A percentile compares a stretch with the other conserved stretches of the same genome.
phyloP scores from a whole-genome alignment of 2,888 invertebrate genomes.

The Drosophila borealis region DNA sequence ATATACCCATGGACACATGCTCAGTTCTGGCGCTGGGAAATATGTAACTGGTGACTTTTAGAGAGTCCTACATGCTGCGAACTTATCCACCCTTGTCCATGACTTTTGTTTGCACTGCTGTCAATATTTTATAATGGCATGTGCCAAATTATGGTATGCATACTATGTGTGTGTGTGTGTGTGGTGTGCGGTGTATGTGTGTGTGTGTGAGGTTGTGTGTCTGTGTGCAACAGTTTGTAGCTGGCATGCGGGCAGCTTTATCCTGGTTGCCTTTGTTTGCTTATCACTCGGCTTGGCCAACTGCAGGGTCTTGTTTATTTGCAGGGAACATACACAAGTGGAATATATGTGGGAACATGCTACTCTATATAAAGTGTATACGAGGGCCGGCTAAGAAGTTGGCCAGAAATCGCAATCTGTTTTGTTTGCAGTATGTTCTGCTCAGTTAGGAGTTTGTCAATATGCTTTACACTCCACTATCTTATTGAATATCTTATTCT shows the following conservation, averaged over 20 bases:
- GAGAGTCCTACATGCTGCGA: conserved; percentile 19
- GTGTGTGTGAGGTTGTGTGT: conserved; percentile 16
- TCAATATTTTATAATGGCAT: conserved; percentile 69
- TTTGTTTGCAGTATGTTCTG: no score
- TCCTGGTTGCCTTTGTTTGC: conserved; percentile 59
- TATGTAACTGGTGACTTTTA: conserved; percentile 49
- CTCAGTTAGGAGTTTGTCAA: no score
- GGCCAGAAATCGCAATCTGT: background rate
- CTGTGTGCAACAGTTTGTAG: conserved; percentile 44
- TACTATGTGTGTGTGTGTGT: conserved; percentile 17
- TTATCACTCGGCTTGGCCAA: conserved; percentile 53
- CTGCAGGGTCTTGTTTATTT: conserved; percentile 44
- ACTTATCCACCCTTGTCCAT: conserved; percentile 18
- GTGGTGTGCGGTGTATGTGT: conserved; percentile 11
- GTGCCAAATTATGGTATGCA: conserved; percentile 61
- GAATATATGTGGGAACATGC: conserved; percentile 26
- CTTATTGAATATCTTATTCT: no score
- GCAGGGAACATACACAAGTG: conserved; percentile 38
- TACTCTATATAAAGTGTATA: background rate
- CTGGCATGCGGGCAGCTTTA: conserved; percentile 47
- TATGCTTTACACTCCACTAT: no score
- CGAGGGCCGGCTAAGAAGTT: conserved; percentile 12
- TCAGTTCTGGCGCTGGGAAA: conserved; percentile 33
- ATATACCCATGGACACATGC: background rate
- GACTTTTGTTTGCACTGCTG: conserved; percentile 51